phyloP scores from a whole-genome alignment of 2,113 vertebrate species.

The Sinocyclocheilus grahami region DNA sequence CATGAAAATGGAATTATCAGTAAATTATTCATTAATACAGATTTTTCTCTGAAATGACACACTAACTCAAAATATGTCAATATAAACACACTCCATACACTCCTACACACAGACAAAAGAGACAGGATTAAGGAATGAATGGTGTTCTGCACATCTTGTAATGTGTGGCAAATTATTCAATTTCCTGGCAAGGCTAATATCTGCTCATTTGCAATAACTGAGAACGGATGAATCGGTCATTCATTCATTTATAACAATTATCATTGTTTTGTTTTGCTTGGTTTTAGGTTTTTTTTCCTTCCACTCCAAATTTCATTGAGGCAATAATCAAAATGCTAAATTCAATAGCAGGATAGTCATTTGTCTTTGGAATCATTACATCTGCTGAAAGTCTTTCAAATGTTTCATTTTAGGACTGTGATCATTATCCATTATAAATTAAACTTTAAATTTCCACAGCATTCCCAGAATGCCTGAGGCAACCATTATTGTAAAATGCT shows the following conservation, averaged over 20 bases:
- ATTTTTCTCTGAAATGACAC: not conserved
- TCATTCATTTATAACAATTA: slow-evolving; percentile 65
- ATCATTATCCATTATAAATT: slow-evolving; percentile 54
- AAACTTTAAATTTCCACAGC: slow-evolving; percentile 50
- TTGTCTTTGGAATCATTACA: slow-evolving; percentile 63
- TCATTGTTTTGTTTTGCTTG: slow-evolving; percentile 60
- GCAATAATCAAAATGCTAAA: slow-evolving; percentile 60
- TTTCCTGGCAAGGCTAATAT: slow-evolving; percentile 53
- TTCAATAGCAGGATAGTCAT: slow-evolving; percentile 59
- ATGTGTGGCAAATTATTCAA: not conserved
- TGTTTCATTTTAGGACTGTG: slow-evolving; percentile 61
- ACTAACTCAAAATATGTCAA: not conserved
- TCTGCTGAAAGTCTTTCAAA: slow-evolving; percentile 57
- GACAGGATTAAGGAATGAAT: not conserved
- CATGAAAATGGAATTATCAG: not conserved
- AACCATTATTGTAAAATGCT: slow-evolving; percentile 11
- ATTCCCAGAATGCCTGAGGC: slow-evolving; percentile 40
- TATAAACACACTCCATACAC: not conserved
- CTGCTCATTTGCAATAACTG: slow-evolving; percentile 58
- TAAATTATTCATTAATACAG: not conserved
- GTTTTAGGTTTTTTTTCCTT: slow-evolving; percentile 46
- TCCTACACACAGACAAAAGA: slow-evolving; percentile 28
- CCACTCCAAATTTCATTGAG: slow-evolving; percentile 59
- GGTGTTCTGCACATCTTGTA: not conserved
- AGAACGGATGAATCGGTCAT: slow-evolving; percentile 53